phyloP scores from a whole-genome alignment of 2,888 invertebrate genomes.

The Gari tellinella region DNA sequence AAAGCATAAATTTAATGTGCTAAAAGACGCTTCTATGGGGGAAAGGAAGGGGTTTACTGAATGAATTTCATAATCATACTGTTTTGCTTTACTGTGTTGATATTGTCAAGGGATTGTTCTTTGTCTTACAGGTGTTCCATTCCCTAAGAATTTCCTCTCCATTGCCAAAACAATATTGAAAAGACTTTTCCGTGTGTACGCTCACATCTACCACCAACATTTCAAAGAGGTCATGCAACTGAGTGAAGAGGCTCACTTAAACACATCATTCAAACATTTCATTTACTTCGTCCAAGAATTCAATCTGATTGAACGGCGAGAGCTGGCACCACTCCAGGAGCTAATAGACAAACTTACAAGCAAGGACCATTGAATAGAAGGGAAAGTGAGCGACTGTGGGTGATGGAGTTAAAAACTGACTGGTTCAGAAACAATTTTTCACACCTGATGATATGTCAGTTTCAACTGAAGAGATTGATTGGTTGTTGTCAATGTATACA shows the following conservation, averaged over 20 bases:
- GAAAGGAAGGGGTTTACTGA: too few species aligned
- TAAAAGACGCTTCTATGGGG: too few species aligned
- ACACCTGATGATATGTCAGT: too few species aligned
- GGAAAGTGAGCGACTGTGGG: too few species aligned
- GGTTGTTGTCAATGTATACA: too few species aligned
- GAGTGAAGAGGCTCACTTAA: conserved; percentile 97
- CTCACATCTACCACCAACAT: conserved; percentile 99
- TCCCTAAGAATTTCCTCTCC: conserved; percentile 98
- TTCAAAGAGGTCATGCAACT: conserved; percentile 98
- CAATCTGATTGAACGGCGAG: conserved; percentile 97
- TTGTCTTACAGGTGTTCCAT: conserved; percentile 92
- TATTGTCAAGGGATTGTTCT: too few species aligned
- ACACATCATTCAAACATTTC: conserved; percentile 99
- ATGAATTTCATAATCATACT: too few species aligned
- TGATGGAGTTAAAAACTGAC: too few species aligned
- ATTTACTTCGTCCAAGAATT: conserved; percentile 99
- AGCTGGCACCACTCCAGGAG: conserved; percentile 98
- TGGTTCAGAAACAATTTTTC: too few species aligned
- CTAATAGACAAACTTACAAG: conserved; percentile 90
- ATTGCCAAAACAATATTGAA: conserved; percentile 99
- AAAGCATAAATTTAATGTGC: too few species aligned
- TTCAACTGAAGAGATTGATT: too few species aligned
- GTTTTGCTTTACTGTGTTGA: too few species aligned
- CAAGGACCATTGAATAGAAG: conserved; percentile 67
- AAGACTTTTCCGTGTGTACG: conserved; percentile 98